phyloP scores from a whole-genome alignment of 2,797 vertebrate genomes.

The Eurystomus glaucurus region DNA sequence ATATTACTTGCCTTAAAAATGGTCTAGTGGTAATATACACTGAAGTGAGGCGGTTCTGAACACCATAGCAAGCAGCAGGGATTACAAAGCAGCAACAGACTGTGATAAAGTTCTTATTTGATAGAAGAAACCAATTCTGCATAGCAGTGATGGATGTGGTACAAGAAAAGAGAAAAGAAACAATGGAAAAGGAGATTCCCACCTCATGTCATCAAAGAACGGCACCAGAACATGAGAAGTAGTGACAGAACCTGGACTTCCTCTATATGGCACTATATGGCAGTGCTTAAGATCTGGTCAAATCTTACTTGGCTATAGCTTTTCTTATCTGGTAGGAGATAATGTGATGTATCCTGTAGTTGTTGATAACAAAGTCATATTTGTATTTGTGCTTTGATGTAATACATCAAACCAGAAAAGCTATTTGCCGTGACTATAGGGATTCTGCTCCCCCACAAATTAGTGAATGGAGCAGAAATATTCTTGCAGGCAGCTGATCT shows the following conservation, averaged over 20 bases:
- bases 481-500: background rate
- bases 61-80: background rate
- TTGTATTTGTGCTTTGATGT: background rate
- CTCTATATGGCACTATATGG: no score
- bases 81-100: background rate
- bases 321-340: background rate
- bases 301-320: background rate
- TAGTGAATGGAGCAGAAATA: background rate
- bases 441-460: background rate
- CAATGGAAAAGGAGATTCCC: background rate
- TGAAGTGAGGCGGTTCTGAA: background rate
- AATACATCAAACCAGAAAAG: background rate
- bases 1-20: background rate
- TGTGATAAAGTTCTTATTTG: background rate
- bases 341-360: background rate
- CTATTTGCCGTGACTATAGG: background rate
- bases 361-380: background rate
- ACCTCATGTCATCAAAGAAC: background rate
- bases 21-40: background rate
- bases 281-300: background rate
- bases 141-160: background rate
- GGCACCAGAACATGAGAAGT: background rate
- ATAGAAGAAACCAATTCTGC: background rate
- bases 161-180: background rate
- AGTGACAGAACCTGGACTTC: background rate